Conservation (phyloP, 1,140 invertebrate species). For the Bombyx mori region ASM3026992v2 NC_085110.1:13711501-13712000, state of each 20-base stretch:
- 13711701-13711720: slow-evolving; percentile 15
- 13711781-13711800: too few species aligned
- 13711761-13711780: too few species aligned
- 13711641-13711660: slow-evolving; percentile 30
- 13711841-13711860: too few species aligned
- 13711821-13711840: too few species aligned
- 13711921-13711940: slow-evolving; percentile 4
- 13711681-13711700: not conserved
- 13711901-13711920: slow-evolving; percentile 11
- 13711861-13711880: slow-evolving; percentile 12
- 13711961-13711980: too few species aligned
- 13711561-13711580: slow-evolving; percentile 64
- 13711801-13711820: too few species aligned
- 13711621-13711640: slow-evolving; percentile 57
- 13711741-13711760: too few species aligned
- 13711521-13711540: slow-evolving; percentile 50
- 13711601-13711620: slow-evolving; percentile 51
- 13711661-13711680: not conserved
- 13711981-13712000: not conserved
- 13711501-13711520: slow-evolving; percentile 43
- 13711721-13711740: too few species aligned
- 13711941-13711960: slow-evolving; percentile 1
- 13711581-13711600: slow-evolving; percentile 67
- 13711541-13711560: slow-evolving; percentile 59
- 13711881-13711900: slow-evolving; percentile 17